Conservation (phyloP, 2,888 invertebrate genomes). For the Bombylius major region DNA sequence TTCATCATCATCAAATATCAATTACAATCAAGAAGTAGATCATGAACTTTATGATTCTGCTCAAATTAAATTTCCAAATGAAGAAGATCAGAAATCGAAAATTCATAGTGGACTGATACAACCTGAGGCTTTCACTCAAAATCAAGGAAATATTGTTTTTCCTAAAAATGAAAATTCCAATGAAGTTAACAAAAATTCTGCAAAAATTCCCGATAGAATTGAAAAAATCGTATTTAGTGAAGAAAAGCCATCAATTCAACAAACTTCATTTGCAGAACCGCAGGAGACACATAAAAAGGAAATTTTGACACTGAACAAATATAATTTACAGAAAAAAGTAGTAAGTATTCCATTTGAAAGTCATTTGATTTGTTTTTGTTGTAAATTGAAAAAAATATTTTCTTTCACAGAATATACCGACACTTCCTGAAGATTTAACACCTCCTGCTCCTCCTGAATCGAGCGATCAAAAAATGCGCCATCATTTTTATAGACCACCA, state of each 20-base stretch:
- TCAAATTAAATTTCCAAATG: background rate
- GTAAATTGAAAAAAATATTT: conserved; percentile 3
- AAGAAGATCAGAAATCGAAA: background rate
- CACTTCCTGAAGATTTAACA: conserved; percentile 36
- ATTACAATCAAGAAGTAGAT: background rate
- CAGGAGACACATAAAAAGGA: conserved; percentile 26
- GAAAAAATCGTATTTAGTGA: conserved; percentile 7
- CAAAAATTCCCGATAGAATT: background rate
- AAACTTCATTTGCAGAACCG: background rate
- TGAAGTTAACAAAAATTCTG: background rate
- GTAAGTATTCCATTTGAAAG: conserved; percentile 16
- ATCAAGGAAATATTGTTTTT: background rate
- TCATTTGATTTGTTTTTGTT: background rate
- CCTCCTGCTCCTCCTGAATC: conserved; percentile 26
- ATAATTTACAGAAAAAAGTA: conserved; percentile 24
- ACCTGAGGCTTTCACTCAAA: background rate
- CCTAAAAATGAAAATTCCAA: conserved; percentile 6
- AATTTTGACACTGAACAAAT: conserved; percentile 29
- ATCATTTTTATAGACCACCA: background rate
- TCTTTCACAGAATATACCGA: conserved; percentile 22
- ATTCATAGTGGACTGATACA: background rate
- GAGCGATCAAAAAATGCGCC: background rate
- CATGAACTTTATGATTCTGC: background rate
- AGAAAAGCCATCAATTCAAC: background rate
- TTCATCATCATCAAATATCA: background rate